Percentiles rank a stretch among this genome's conserved stretches.
These are phyloP conservation scores for Scarus forsteni DNA, from an alignment of 2,797 vertebrate species.

Conservation along the genomic window DNA sequence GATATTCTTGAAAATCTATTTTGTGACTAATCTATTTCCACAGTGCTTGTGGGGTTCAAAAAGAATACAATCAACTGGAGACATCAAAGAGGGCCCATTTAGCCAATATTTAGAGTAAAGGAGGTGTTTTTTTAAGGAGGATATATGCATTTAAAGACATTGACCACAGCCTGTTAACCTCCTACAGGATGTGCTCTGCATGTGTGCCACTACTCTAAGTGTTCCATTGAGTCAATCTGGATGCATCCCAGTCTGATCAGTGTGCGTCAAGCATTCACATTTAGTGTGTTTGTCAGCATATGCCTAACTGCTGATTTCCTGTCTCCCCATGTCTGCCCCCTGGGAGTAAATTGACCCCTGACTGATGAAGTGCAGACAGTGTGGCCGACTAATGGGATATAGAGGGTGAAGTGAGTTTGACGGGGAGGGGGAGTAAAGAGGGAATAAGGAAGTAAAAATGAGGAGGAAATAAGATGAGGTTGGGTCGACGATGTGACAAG, in stretches of 20 bases:
- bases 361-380: conserved; percentile 56
- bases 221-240: conserved; percentile 14
- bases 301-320: conserved; percentile 40
- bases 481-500: conserved; percentile 19
- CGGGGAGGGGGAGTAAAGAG: background rate
- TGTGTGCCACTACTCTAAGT: conserved; percentile 19
- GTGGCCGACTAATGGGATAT: conserved; percentile 41
- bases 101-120: background rate
- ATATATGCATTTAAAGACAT: conserved; percentile 21
- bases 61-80: conserved; percentile 23
- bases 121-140: conserved; percentile 17
- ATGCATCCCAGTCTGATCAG: conserved; percentile 10
- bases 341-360: conserved; percentile 59
- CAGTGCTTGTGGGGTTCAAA: conserved; percentile 24
- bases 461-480: background rate
- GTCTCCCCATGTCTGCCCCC: conserved; percentile 37
- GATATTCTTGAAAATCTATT: conserved; percentile 37
- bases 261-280: conserved; percentile 27
- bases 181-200: background rate
- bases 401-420: conserved; percentile 31
- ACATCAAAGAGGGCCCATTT: conserved; percentile 36
- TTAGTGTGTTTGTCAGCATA: conserved; percentile 51
- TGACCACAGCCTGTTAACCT: conserved; percentile 31
- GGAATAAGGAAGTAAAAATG: background rate
- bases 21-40: conserved; percentile 33